Evolutionary conservation across 2,113 vertebrate species (phyloP), one percentile per base, ranked within the genome.

Genomic region (Peromyscus californicus): DNA sequence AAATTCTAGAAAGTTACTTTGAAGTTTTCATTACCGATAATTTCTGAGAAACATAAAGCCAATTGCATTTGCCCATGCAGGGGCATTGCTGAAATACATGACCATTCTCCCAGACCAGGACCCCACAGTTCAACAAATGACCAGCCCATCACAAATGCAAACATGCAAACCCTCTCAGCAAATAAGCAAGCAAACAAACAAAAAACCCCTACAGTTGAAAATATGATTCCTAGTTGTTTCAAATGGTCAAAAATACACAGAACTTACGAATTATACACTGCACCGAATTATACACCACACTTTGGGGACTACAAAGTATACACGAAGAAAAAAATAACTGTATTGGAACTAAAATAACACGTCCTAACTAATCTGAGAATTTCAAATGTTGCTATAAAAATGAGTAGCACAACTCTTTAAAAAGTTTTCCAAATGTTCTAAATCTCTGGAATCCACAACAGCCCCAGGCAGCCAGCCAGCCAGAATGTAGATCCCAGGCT

Each of bases 11-110:
- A 83, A 85, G 29, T 48, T 36, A 75, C 84, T 86, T 82, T 74
- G 36, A 87, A 91, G 3, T 69, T 76, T 72, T 94, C 29, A 92
- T 93, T 79, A 67, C 36, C 74, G 31, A 61, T 26, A 75, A 61
- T 96, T 96, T 93, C 80, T 95, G 45, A n/a, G 91, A 92, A 93
- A 83, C 26, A n/a, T 31, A 89, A 95, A 88, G 54, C 39, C 90
- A 45, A 33, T 57, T 89, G 31, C 67, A 54, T 94, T 93, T 97
- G 89, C 22, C 59, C 36, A 39, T 33, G 61, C 51, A 87, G 48
- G 39, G 80, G 31, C 42, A 51, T 91, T 57, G n/a, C 87, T 83
- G 95, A 65, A 94, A 90, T 79, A 75, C 1, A n/a, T 16, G 59
- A 13, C 72, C 85, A 59, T 82, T 61, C 45, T 82, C 36, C 75